Evolutionary conservation across 2,797 vertebrate genomes (phyloP), one percentile per base, ranked within the genome.

Genomic region (Tinamus major): DNA sequence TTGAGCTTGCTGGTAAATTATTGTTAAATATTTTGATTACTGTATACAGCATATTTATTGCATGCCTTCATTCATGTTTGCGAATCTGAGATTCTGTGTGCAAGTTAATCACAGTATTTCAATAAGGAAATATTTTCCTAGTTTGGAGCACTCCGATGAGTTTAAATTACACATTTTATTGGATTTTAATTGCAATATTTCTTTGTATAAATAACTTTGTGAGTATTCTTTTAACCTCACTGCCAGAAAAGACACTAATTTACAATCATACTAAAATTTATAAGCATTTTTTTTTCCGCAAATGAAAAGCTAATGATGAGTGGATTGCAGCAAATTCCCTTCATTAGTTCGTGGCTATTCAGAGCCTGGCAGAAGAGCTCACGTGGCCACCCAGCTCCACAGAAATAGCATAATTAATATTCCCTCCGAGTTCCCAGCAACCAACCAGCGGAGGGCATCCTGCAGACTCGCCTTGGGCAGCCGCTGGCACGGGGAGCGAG

Each of bases 341-440:
- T 83, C 70, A 31, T 86, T 67, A 79, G 55, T 24, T 29, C 13
- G 56, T 55, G 79, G 85, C 87, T 92, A 65, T 68, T 69, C 88
- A 79, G 68, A 82, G 81, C 42, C 51, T 42, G 39, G 80, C 87
- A 42, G 37, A 68, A 80, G 82, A 29, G 19, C 90, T 92, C 92
- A 87, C 91, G 89, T 70, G 89, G 75, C 35, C 24, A 68, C 71
- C 79, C 9, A 76, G 67, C 61, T 49, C 55, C 71, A 69, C 79
- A 59, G 64, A 87, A 85, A 81, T 65, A 46, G 75, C 89, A 74
- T 71, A 89, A 94, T 95, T 91, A 78, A 93, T 90, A 91, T 95
- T 87, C 94, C 18, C 63, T 3, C 27, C 46, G 41, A 93, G 87
- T 46, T 78, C 75, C 85, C 62, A 61, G 85, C 68, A 65, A 37